Percentiles rank a stretch among this genome's conserved stretches.
phyloP scores from a whole-genome alignment of 2,888 invertebrate genomes.

The Globia sparganii region DNA sequence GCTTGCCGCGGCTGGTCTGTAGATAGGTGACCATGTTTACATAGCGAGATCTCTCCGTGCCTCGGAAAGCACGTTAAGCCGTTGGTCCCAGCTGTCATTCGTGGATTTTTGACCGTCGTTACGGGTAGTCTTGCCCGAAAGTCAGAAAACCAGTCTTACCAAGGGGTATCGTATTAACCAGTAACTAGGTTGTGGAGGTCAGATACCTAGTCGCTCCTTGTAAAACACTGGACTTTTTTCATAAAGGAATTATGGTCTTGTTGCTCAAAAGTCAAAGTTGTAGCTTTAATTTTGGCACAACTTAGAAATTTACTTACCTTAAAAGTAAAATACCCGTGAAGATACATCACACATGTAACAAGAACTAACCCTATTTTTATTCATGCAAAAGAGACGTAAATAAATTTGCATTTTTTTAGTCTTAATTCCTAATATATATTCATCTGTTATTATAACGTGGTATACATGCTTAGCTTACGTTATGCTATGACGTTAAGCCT shows the following conservation, averaged over 20 bases:
- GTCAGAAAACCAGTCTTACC: too few species aligned
- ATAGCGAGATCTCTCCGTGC: too few species aligned
- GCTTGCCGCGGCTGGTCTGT: too few species aligned
- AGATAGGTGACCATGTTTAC: too few species aligned
- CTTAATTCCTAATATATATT: constrained; percentile 8
- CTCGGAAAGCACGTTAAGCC: too few species aligned
- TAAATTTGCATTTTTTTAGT: neutral
- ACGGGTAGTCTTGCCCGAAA: too few species aligned
- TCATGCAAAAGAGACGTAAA: neutral
- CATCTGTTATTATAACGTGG: constrained; percentile 7
- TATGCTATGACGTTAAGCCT: neutral
- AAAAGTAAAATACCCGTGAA: neutral
- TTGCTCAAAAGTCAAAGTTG: neutral
- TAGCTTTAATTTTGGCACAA: neutral
- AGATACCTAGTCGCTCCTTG: too few species aligned
- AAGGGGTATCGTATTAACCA: too few species aligned
- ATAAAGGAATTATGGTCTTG: neutral
- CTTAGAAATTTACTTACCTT: neutral
- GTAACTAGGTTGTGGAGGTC: too few species aligned
- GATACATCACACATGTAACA: constrained; percentile 1
- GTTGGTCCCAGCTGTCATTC: too few species aligned
- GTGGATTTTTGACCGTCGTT: too few species aligned
- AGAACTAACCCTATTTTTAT: neutral
- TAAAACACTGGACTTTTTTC: too few species aligned
- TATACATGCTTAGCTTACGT: constrained; percentile 12